A percentile compares a stretch with the other conserved stretches of the same genome.
Evolutionary conservation across 2,113 vertebrate genomes (phyloP).

Genomic region (Sapayoa aenigma): DNA sequence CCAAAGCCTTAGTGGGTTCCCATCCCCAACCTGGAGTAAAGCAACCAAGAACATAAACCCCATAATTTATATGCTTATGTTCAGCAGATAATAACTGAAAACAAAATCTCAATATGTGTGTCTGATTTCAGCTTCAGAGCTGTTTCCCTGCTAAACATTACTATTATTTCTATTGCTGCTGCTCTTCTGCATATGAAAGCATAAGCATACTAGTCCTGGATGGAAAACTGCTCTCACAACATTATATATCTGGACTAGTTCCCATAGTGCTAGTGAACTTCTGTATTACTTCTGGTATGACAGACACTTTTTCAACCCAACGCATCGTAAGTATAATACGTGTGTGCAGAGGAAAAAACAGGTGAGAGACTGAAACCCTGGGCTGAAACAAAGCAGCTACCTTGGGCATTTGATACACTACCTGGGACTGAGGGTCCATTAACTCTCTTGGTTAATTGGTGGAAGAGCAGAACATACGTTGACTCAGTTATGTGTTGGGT

Average conservation of each 20-base stretch:
- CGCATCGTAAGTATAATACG: not conserved
- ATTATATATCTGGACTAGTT: not conserved
- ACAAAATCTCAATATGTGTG: not conserved
- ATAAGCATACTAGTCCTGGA: not conserved
- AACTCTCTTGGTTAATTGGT: not conserved
- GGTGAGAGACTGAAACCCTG: not conserved
- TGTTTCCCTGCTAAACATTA: not conserved
- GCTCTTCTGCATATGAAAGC: not conserved
- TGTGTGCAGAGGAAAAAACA: not conserved
- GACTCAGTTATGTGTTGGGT: not conserved
- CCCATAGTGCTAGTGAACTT: not conserved
- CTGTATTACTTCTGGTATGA: not conserved
- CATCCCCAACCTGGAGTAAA: constrained; percentile 85
- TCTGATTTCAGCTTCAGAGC: not conserved
- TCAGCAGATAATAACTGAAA: not conserved
- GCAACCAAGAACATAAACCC: not conserved
- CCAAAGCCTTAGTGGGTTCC: constrained; percentile 90
- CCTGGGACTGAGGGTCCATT: not conserved
- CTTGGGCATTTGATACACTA: not conserved
- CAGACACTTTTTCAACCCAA: not conserved
- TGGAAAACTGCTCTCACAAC: not conserved
- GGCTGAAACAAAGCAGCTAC: not conserved
- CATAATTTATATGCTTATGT: not conserved
- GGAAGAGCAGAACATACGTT: not conserved
- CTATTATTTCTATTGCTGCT: not conserved